Evolutionary conservation across 2,888 invertebrate genomes (phyloP).

Genomic region (Scaptomyza caliginosa): DNA sequence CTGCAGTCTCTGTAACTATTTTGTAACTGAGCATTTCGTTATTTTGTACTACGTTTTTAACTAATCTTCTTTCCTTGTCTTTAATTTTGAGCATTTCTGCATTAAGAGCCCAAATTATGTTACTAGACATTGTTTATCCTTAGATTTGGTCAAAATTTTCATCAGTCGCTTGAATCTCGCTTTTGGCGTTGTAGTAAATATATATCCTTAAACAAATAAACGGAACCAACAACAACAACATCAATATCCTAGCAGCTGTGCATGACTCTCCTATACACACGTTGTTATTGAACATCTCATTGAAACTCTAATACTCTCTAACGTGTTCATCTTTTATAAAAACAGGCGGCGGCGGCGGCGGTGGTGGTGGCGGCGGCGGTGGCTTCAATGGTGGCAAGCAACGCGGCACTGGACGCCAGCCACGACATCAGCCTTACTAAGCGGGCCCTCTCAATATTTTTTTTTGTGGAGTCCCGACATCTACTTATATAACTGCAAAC

Average conservation of each 20-base stretch:
- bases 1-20: conserved; percentile 23
- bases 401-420: conserved; percentile 91
- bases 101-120: conserved; percentile 50
- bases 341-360: conserved; percentile 71
- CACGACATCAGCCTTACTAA: conserved; percentile 95
- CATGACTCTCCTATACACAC: conserved; percentile 21
- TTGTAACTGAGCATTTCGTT: conserved; percentile 29
- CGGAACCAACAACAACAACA: conserved; percentile 10
- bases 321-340: conserved; percentile 13
- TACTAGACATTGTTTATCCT: conserved; percentile 50
- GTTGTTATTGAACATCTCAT: not conserved
- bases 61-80: conserved; percentile 41
- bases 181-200: conserved; percentile 61
- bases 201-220: conserved; percentile 26
- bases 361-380: conserved; percentile 20
- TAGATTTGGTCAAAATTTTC: conserved; percentile 78
- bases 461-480: conserved; percentile 37
- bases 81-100: conserved; percentile 42
- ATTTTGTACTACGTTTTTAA: conserved; percentile 20
- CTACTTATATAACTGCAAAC: conserved; percentile 73
- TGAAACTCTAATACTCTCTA: conserved; percentile 15
- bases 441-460: not conserved
- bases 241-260: conserved; percentile 40
- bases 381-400: conserved; percentile 92
- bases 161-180: conserved; percentile 33